A percentile compares a stretch with the other conserved stretches of the same genome.
phyloP scores from a whole-genome alignment of 2,888 invertebrate species.

The Lypha dubia region DNA sequence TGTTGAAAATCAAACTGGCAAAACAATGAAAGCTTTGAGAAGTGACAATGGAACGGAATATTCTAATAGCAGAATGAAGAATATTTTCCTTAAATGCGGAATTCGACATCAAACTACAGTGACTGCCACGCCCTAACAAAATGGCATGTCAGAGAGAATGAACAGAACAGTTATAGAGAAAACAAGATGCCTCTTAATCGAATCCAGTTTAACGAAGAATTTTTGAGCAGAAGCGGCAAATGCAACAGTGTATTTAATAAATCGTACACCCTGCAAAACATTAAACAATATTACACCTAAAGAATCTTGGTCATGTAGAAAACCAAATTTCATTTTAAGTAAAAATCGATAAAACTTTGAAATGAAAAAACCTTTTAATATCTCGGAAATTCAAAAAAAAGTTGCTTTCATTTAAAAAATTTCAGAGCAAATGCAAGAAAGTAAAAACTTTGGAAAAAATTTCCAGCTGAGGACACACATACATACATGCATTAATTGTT shows the following conservation, averaged over 20 bases:
- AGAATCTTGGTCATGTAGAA: constrained; percentile 24
- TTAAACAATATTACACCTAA: too few relatives aligned
- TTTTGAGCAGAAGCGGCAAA: constrained; percentile 9
- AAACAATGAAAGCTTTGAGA: constrained; percentile 13
- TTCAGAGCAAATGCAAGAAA: too few relatives aligned
- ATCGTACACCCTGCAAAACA: too few relatives aligned
- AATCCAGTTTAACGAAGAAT: too few relatives aligned
- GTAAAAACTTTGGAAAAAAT: too few relatives aligned
- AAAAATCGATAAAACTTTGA: too few relatives aligned
- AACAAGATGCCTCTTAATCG: not conserved
- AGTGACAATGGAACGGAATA: constrained; percentile 23
- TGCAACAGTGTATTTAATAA: too few relatives aligned
- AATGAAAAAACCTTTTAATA: too few relatives aligned
- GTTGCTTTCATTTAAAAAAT: too few relatives aligned
- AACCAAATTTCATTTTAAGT: constrained; percentile 6
- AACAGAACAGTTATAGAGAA: constrained; percentile 25
- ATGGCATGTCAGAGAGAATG: constrained; percentile 14
- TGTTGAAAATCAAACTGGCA: constrained; percentile 17
- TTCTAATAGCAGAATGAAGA: constrained; percentile 12
- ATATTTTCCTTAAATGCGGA: not conserved
- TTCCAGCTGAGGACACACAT: too few relatives aligned
- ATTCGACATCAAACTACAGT: constrained; percentile 19
- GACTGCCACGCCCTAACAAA: constrained; percentile 15
- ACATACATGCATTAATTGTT: too few relatives aligned
- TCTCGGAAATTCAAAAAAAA: too few relatives aligned